A percentile compares a stretch with the other conserved stretches of the same genome.
phyloP scores from a whole-genome alignment of 2,888 invertebrate species.

The Allacma fusca region DNA sequence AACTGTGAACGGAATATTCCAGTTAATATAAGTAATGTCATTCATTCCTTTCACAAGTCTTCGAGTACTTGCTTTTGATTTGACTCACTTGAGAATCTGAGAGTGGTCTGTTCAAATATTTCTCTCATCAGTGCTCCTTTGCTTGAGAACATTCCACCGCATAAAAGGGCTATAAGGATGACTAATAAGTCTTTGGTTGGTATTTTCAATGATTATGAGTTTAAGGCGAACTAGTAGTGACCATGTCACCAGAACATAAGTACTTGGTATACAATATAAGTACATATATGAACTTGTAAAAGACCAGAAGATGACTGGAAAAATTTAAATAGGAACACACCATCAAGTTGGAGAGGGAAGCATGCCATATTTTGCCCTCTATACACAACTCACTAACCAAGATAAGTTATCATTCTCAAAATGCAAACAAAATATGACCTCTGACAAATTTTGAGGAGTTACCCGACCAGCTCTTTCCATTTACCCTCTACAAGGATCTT shows the following conservation, averaged over 20 bases:
- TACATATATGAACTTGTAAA: neutral
- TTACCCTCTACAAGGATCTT: too few species aligned
- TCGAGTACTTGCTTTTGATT: neutral
- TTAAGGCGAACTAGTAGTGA: neutral
- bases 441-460: too few species aligned
- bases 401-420: too few species aligned
- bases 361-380: too few species aligned
- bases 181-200: neutral
- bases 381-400: too few species aligned
- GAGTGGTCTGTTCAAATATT: neutral
- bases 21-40: conserved; percentile 8
- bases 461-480: too few species aligned
- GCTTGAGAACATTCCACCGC: conserved; percentile 22
- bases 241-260: neutral
- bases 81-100: conserved; percentile 1
- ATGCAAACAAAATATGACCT: too few species aligned
- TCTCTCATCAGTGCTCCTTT: neutral
- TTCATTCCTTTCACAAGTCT: neutral
- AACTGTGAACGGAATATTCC: conserved; percentile 29
- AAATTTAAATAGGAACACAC: neutral
- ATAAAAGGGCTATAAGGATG: neutral
- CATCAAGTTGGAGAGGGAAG: too few species aligned
- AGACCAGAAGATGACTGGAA: conserved; percentile 20
- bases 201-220: conserved; percentile 1
- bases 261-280: too few species aligned